Conservation (phyloP, 2,888 invertebrate genomes). For the Mythimna pallens region DNA sequence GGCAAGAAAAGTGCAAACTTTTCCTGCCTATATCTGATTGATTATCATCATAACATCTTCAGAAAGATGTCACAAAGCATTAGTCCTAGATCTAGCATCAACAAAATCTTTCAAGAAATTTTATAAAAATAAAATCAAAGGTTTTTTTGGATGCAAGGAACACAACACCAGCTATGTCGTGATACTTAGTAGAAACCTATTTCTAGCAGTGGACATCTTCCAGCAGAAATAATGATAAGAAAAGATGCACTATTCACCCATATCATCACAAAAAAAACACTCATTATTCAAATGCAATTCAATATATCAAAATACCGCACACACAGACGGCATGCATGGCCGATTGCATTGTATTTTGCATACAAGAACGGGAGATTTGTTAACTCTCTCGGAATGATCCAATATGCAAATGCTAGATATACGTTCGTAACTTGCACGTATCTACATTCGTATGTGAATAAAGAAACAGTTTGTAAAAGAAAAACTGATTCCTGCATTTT, state of each 20-base stretch:
- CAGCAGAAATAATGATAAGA: too few species aligned
- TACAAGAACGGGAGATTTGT: constrained; percentile 70
- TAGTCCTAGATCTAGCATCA: too few species aligned
- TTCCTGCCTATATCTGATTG: too few species aligned
- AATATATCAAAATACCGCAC: constrained; percentile 33
- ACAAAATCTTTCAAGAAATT: too few species aligned
- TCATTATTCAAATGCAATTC: constrained; percentile 14
- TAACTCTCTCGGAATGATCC: constrained; percentile 75
- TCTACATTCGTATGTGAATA: constrained; percentile 38
- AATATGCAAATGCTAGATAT: constrained; percentile 72
- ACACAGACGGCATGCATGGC: constrained; percentile 37
- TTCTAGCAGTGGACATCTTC: too few species aligned
- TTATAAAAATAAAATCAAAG: background rate
- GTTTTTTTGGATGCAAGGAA: background rate
- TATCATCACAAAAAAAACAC: background rate
- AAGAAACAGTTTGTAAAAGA: constrained; percentile 46
- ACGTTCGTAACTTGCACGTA: constrained; percentile 42
- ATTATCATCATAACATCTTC: background rate
- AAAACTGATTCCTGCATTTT: constrained; percentile 54
- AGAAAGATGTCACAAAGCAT: background rate
- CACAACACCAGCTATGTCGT: too few species aligned
- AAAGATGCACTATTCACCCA: too few species aligned
- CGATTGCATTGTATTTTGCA: constrained; percentile 61
- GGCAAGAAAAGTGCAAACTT: fast-evolving
- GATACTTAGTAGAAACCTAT: too few species aligned